A percentile compares a stretch with the other conserved stretches of the same genome.
These are phyloP conservation scores for Papilio polyxenes DNA, from an alignment of 1,140 invertebrate genomes.

Conservation along the genomic window DNA sequence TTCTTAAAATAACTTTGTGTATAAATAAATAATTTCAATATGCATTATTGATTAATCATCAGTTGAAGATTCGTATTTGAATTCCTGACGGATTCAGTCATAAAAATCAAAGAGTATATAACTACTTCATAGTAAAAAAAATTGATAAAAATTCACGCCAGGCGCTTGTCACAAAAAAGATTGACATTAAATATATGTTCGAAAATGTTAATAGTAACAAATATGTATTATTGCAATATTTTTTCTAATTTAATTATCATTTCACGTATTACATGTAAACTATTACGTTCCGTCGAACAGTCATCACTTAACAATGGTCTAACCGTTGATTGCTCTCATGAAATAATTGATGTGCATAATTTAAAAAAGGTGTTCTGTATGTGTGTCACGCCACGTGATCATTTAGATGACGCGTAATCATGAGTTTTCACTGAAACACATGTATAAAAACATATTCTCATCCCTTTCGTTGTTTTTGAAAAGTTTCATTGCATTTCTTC, in stretches of 20 bases:
- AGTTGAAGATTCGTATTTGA: neutral
- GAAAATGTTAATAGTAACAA: neutral
- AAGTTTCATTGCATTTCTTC: neutral
- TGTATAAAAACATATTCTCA: neutral
- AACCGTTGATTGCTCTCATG: neutral
- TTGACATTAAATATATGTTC: neutral
- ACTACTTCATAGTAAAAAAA: too few species aligned
- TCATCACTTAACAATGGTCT: neutral
- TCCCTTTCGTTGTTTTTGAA: neutral
- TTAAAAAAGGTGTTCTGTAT: neutral
- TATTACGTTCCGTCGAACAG: neutral
- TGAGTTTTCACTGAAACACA: neutral
- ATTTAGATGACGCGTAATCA: neutral
- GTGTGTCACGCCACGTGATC: neutral
- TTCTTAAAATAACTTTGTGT: neutral
- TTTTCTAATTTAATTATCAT: neutral
- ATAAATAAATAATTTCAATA: neutral
- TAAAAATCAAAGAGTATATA: neutral
- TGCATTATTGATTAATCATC: neutral
- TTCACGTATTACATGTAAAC: neutral
- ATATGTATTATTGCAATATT: too few species aligned
- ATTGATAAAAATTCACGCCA: neutral
- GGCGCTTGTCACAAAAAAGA: neutral
- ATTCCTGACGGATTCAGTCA: neutral
- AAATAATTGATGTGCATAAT: slow-evolving; percentile 1